These are phyloP conservation scores for Fregetta grallaria DNA, from an alignment of 2,113 vertebrate genomes.

Conservation along the genomic window DNA sequence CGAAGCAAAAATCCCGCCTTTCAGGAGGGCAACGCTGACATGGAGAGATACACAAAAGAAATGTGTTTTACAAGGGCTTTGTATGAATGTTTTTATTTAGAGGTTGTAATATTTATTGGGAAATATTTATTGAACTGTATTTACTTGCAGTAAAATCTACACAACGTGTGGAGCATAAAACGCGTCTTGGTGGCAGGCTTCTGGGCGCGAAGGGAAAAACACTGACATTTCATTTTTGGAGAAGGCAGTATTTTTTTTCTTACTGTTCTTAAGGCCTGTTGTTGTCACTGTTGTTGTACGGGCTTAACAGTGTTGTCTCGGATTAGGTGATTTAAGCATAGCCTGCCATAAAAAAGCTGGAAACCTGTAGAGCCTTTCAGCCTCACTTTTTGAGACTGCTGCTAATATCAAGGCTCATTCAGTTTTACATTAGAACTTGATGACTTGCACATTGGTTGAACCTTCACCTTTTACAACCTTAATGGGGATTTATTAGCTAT, in stretches of 20 bases:
- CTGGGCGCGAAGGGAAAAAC: background rate
- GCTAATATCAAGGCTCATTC: conserved; percentile 79
- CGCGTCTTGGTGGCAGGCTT: background rate
- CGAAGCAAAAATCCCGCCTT: background rate
- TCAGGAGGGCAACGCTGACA: background rate
- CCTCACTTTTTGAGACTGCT: conserved; percentile 60
- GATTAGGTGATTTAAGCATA: conserved; percentile 27
- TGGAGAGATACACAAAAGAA: background rate
- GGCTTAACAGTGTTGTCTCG: background rate
- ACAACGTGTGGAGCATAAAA: background rate
- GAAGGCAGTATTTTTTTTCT: background rate
- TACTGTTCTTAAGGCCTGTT: background rate
- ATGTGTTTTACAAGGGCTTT: background rate
- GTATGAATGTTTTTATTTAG: background rate
- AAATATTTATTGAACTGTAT: background rate
- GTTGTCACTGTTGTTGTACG: background rate
- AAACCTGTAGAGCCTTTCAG: conserved; percentile 54
- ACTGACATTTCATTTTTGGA: background rate
- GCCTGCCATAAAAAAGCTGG: conserved; percentile 46
- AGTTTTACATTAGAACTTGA: conserved; percentile 79
- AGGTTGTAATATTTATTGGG: background rate
- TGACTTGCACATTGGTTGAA: conserved; percentile 77
- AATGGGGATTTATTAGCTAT: conserved; percentile 83
- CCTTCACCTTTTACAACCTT: conserved; percentile 80
- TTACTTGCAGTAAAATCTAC: background rate